These are phyloP conservation scores for Sebastes matsubarae DNA, from an alignment of 2,797 vertebrate species.

Conservation along the genomic window DNA sequence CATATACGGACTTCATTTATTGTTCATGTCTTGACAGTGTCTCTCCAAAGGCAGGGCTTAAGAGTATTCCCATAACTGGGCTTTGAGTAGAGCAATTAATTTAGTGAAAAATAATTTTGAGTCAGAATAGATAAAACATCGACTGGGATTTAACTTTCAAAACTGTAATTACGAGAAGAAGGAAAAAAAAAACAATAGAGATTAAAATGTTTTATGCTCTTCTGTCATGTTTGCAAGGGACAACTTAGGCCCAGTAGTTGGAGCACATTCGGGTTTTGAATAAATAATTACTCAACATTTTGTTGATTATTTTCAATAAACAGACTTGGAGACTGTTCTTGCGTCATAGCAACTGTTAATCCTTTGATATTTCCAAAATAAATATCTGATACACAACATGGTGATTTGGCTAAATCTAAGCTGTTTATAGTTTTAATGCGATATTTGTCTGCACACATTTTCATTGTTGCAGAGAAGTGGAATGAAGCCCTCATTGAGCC, in stretches of 20 bases:
- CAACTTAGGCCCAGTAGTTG: constrained; percentile 6
- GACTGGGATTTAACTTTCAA: constrained; percentile 68
- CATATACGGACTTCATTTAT: constrained; percentile 55
- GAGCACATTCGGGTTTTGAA: constrained; percentile 17
- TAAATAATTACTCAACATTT: constrained; percentile 34
- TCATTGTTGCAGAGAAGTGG: constrained; percentile 41
- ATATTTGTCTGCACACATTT: constrained; percentile 58
- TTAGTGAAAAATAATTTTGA: constrained; percentile 62
- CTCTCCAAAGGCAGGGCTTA: constrained; percentile 53
- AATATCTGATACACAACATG: constrained; percentile 33
- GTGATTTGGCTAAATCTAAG: constrained; percentile 23
- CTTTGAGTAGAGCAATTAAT: constrained; percentile 66
- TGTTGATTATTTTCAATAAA: constrained; percentile 43
- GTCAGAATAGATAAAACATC: constrained; percentile 63
- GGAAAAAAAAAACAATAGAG: constrained; percentile 30
- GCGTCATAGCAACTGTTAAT: constrained; percentile 29
- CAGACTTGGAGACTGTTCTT: constrained; percentile 13
- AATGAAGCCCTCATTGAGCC: constrained; percentile 45
- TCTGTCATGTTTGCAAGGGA: constrained; percentile 25
- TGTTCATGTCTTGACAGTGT: constrained; percentile 52
- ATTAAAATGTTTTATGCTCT: constrained; percentile 24
- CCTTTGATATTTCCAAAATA: constrained; percentile 40
- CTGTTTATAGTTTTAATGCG: constrained; percentile 44
- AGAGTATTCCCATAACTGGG: constrained; percentile 64
- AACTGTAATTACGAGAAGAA: constrained; percentile 67